Conservation (phyloP, 2,113 vertebrate genomes). For the Indicator maculatus region DNA sequence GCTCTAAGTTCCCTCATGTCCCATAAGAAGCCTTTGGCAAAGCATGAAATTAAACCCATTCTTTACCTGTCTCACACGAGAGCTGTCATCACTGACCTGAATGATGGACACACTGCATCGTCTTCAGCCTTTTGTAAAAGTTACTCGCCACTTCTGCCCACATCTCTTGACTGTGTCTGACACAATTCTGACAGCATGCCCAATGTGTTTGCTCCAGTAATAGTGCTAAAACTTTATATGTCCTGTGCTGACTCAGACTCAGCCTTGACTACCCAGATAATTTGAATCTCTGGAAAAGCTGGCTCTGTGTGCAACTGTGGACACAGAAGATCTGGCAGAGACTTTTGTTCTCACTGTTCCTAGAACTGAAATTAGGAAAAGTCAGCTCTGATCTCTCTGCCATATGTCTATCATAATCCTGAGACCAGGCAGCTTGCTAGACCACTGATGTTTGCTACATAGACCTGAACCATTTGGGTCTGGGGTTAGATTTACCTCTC, state of each 20-base stretch:
- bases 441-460: not conserved
- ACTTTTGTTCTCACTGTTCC: not conserved
- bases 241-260: not conserved
- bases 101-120: not conserved
- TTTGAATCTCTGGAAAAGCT: not conserved
- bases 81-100: not conserved
- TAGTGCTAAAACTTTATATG: not conserved
- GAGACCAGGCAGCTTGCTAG: not conserved
- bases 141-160: not conserved
- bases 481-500: not conserved
- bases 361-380: not conserved
- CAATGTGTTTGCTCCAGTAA: not conserved
- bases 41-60: slow-evolving; percentile 37
- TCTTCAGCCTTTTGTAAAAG: not conserved
- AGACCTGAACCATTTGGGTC: not conserved
- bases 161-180: not conserved
- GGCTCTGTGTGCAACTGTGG: not conserved
- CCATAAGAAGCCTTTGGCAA: not conserved
- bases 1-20: not conserved
- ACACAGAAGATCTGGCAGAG: not conserved
- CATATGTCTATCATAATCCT: not conserved
- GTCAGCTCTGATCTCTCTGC: not conserved
- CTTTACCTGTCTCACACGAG: not conserved
- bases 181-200: not conserved
- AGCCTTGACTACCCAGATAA: not conserved